These are phyloP conservation scores for Xyrichtys novacula DNA, from an alignment of 2,797 vertebrate genomes.

Conservation along the genomic window DNA sequence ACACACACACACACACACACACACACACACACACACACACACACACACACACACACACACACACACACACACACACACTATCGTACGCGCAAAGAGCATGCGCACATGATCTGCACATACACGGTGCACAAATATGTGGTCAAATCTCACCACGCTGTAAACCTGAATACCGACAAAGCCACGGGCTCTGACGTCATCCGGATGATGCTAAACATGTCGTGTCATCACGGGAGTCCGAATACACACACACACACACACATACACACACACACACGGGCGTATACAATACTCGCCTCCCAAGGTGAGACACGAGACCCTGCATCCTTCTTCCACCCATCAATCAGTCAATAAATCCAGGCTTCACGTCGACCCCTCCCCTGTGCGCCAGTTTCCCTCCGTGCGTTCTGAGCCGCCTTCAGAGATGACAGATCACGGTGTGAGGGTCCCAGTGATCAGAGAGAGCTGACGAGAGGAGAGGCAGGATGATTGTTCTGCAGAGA, in stretches of 20 bases:
- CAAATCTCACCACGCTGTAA: neutral
- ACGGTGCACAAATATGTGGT: neutral
- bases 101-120: too few species aligned
- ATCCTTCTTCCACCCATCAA: slow-evolving; percentile 26
- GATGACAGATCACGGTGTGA: neutral
- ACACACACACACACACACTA: neutral
- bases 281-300: slow-evolving; percentile 51
- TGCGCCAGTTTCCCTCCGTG: slow-evolving; percentile 9
- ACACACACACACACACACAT: neutral
- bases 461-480: neutral
- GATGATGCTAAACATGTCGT: slow-evolving; percentile 9
- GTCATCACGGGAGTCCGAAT: slow-evolving; percentile 15
- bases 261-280: neutral
- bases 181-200: slow-evolving; percentile 51
- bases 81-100: too few species aligned
- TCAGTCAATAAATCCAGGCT: slow-evolving; percentile 23
- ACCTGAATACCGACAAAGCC: slow-evolving; percentile 41
- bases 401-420: neutral
- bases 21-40: neutral
- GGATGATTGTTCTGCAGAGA: slow-evolving; percentile 35
- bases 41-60: neutral
- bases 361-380: slow-evolving; percentile 12
- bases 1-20: neutral
- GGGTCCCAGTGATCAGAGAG: neutral
- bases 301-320: slow-evolving; percentile 55